A percentile compares a stretch with the other conserved stretches of the same genome.
Conservation (phyloP, 2,797 vertebrate genomes). For the Dipus sagitta region DNA sequence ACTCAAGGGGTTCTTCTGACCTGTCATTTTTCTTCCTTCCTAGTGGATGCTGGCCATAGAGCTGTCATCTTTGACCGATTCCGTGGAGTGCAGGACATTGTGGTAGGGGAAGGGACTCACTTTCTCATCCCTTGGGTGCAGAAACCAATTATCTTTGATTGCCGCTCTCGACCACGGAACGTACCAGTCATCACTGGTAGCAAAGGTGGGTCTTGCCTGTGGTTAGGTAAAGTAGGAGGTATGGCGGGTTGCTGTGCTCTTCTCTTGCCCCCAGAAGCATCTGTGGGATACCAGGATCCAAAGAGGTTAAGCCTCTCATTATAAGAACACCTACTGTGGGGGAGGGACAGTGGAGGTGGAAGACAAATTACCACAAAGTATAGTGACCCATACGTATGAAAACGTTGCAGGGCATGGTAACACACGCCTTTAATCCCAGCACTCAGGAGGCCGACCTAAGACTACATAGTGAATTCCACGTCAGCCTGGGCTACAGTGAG, state of each 20-base stretch:
- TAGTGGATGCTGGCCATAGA: slow-evolving; percentile 97
- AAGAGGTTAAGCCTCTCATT: background rate
- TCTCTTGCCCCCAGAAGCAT: background rate
- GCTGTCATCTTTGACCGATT: slow-evolving; percentile 98
- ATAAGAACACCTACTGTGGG: background rate
- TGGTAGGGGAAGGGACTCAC: slow-evolving; percentile 96
- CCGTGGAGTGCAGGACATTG: slow-evolving; percentile 93
- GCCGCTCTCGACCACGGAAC: slow-evolving; percentile 96
- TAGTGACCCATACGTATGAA: no score
- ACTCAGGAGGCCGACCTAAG: no score
- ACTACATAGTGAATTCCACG: no score
- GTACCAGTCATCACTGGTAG: slow-evolving; percentile 98
- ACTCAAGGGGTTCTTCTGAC: slow-evolving; percentile 7
- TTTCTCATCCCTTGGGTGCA: slow-evolving; percentile 99
- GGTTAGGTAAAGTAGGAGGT: background rate
- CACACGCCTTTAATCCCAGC: no score
- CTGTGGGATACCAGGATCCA: background rate
- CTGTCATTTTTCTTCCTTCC: background rate
- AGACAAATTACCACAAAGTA: background rate
- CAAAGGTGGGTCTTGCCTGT: slow-evolving; percentile 91
- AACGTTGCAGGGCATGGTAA: no score
- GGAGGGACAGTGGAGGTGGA: no score
- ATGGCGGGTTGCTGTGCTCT: background rate
- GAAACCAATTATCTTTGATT: slow-evolving; percentile 97
- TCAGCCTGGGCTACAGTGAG: no score